These are phyloP conservation scores for Sardinella longiceps DNA, from an alignment of 2,797 vertebrate species.

Conservation along the genomic window DNA sequence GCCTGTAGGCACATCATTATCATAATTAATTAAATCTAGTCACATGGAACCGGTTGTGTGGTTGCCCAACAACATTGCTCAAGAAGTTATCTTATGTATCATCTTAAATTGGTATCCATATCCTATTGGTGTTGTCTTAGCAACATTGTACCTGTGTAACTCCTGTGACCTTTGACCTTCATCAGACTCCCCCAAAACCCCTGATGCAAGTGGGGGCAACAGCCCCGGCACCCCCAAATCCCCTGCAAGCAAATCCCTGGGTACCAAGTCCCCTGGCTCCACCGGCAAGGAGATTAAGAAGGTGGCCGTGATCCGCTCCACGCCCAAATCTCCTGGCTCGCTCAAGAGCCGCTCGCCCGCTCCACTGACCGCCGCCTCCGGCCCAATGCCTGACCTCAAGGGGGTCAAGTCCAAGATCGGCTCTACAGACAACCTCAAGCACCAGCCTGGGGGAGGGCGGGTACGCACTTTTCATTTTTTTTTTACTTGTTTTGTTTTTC, in stretches of 20 bases:
- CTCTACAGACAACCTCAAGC: conserved; percentile 93
- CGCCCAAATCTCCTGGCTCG: conserved; percentile 91
- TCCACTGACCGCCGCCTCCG: conserved; percentile 64
- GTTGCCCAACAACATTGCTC: no score
- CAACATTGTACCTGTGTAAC: not conserved
- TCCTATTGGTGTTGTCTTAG: not conserved
- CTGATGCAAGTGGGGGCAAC: conserved; percentile 88
- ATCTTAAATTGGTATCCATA: not conserved
- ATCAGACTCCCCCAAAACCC: conserved; percentile 81
- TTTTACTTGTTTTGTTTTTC: not conserved
- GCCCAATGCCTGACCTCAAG: conserved; percentile 89
- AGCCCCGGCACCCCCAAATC: conserved; percentile 91
- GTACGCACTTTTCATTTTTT: conserved; percentile 66
- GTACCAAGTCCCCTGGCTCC: conserved; percentile 80
- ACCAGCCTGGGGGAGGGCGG: conserved; percentile 95
- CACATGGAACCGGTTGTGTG: no score
- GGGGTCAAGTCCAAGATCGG: conserved; percentile 90
- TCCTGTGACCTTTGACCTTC: conserved; percentile 13
- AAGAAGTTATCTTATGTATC: not conserved
- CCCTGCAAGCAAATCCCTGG: conserved; percentile 82
- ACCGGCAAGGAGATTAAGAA: conserved; percentile 91
- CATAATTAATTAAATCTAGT: no score
- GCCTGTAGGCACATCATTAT: no score
- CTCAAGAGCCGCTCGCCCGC: conserved; percentile 85
- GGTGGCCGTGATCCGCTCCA: conserved; percentile 91